Percentiles rank a stretch among this genome's conserved stretches.
Conservation (phyloP, 2,888 invertebrate genomes). For the Cantharis lateralis region DNA sequence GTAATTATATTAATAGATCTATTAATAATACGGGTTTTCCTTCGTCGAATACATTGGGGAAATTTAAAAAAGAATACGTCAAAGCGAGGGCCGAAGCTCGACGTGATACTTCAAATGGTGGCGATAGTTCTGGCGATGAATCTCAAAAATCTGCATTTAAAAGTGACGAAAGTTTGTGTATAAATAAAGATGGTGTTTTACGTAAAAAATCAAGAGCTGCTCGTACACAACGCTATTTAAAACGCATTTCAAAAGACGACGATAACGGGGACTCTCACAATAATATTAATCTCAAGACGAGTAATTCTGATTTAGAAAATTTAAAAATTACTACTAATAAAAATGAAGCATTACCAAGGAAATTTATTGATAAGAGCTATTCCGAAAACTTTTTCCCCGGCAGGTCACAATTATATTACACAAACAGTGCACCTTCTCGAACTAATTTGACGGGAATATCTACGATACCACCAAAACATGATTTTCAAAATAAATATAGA, state of each 20-base stretch:
- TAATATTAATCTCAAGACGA: slow-evolving; percentile 54
- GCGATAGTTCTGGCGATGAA: slow-evolving; percentile 75
- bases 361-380: background rate
- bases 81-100: slow-evolving; percentile 72
- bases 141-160: slow-evolving; percentile 68
- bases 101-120: slow-evolving; percentile 63
- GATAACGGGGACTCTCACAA: slow-evolving; percentile 70
- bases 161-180: slow-evolving; percentile 70
- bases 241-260: slow-evolving; percentile 73
- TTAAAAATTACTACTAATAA: slow-evolving; percentile 2
- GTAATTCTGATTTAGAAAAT: slow-evolving; percentile 11
- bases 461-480: slow-evolving; percentile 54
- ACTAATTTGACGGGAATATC: slow-evolving; percentile 48
- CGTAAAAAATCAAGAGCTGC: slow-evolving; percentile 73
- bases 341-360: background rate
- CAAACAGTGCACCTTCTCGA: slow-evolving; percentile 24
- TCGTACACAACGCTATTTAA: slow-evolving; percentile 79
- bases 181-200: slow-evolving; percentile 57
- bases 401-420: slow-evolving; percentile 18
- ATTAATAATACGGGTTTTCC: background rate
- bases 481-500: slow-evolving; percentile 43
- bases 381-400: background rate
- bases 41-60: slow-evolving; percentile 57
- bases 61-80: slow-evolving; percentile 63
- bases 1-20: slow-evolving; percentile 39